A percentile compares a stretch with the other conserved stretches of the same genome.
Conservation (phyloP, 2,797 vertebrate genomes). For the Trachurus trachurus region DNA sequence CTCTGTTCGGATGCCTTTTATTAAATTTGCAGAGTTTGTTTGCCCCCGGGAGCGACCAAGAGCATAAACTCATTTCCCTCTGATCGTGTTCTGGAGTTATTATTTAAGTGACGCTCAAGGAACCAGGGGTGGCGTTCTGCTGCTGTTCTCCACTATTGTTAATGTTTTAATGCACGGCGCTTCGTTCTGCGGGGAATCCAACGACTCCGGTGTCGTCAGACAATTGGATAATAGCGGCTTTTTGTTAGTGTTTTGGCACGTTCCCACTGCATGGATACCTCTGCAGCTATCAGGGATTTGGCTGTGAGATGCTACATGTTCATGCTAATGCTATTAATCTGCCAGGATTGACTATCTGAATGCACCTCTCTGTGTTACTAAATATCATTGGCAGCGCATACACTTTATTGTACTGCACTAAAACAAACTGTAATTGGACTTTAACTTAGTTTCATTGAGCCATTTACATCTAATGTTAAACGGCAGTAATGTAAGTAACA, state of each 20-base stretch:
- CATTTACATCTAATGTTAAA: too few relatives aligned
- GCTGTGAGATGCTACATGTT: not conserved
- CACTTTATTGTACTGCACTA: too few relatives aligned
- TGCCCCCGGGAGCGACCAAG: conserved; percentile 29
- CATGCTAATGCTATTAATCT: not conserved
- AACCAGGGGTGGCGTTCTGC: not conserved
- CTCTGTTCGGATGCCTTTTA: conserved; percentile 23
- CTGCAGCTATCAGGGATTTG: not conserved
- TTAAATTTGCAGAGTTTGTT: conserved; percentile 42
- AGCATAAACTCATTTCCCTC: conserved; percentile 51
- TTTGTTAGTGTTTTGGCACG: conserved; percentile 15
- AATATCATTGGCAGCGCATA: too few relatives aligned
- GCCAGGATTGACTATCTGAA: too few relatives aligned
- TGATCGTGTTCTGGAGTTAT: conserved; percentile 55
- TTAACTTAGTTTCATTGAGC: too few relatives aligned
- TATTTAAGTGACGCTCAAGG: conserved; percentile 54
- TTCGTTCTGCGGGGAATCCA: conserved; percentile 21
- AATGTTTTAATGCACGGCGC: conserved; percentile 46
- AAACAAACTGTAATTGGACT: too few relatives aligned
- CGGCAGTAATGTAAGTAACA: too few relatives aligned
- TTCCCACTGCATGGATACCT: not conserved
- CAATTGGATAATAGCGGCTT: conserved; percentile 12
- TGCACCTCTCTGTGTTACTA: too few relatives aligned
- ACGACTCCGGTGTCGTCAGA: conserved; percentile 1
- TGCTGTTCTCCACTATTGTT: conserved; percentile 28